Evolutionary conservation across 2,113 vertebrate species (phyloP), one percentile per base, ranked within the genome.

Genomic region (Amia ocellicauda): DNA sequence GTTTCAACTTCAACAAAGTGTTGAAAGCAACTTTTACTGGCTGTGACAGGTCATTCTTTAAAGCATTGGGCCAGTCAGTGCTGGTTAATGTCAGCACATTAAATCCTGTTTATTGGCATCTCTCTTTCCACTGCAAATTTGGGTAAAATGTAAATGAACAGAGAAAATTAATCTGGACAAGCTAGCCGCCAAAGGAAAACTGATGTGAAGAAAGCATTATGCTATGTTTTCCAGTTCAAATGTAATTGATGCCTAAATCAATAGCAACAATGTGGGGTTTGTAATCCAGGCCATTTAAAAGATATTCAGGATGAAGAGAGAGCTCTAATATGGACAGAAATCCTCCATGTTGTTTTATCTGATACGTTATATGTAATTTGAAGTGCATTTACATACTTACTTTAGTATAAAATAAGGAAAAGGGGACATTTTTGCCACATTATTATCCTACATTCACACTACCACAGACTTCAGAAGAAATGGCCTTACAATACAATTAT

Each of bases 21-120:
- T 40, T 74, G 74, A 82, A 73, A 81, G 78, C 76, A 69, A 57
- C 75, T 78, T 80, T 76, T 76, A 77, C 70, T 64, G 60, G 51
- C 71, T 79, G 68, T 71, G 71, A 78, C 71, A 74, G 63, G 73
- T 73, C 73, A 68, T 66, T 77, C 73, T 75, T 75, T 80, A 71
- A 80, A 50, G 62, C 50, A 58, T 61, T 61, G 43, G 64, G 76
- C 80, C 58, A 71, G 66, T 62, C 51, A 24, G 69, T 74, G n/a
- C n/a, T n/a, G n/a, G n/a, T n/a, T n/a, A n/a, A n/a, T n/a, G n/a
- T n/a, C n/a, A n/a, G 71, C 70, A 75, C 73, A 79, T 71, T 52
- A 63, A 76, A 75, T 73, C 62, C 62, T 62, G 41, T 60, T 26
- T 64, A 43, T 59, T 64, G 58, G 65, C 60, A 65, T 56, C 29